phyloP scores from a whole-genome alignment of 2,797 vertebrate genomes.

The Falco cherrug region DNA sequence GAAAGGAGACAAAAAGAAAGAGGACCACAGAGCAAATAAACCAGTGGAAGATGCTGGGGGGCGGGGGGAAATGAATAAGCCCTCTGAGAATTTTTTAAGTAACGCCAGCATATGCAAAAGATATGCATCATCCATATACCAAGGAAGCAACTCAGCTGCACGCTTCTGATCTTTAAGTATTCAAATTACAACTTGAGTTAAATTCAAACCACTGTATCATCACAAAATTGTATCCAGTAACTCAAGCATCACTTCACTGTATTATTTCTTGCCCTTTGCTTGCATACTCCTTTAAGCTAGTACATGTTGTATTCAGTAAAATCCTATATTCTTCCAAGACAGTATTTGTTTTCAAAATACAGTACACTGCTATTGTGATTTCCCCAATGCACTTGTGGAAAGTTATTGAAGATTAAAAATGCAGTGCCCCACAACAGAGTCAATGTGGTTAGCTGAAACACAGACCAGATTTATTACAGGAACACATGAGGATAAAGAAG shows the following conservation, averaged over 20 bases:
- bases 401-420: not conserved
- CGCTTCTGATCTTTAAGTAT: not conserved
- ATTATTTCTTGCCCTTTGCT: not conserved
- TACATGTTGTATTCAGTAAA: not conserved
- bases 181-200: not conserved
- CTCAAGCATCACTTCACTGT: not conserved
- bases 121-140: not conserved
- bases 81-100: not conserved
- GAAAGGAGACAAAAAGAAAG: slow-evolving; percentile 11
- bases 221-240: not conserved
- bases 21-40: not conserved
- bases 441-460: not conserved
- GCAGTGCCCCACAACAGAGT: not conserved
- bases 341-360: not conserved
- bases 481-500: not conserved
- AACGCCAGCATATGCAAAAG: not conserved
- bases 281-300: not conserved
- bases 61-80: too few relatives aligned
- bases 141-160: not conserved
- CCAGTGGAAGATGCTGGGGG: not conserved
- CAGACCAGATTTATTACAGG: not conserved
- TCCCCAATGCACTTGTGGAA: not conserved
- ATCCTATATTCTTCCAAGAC: not conserved
- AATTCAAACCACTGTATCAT: not conserved
- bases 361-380: not conserved